Evolutionary conservation across 2,113 vertebrate genomes (phyloP), one percentile per base, ranked within the genome.

Genomic region (Siniperca knerii): DNA sequence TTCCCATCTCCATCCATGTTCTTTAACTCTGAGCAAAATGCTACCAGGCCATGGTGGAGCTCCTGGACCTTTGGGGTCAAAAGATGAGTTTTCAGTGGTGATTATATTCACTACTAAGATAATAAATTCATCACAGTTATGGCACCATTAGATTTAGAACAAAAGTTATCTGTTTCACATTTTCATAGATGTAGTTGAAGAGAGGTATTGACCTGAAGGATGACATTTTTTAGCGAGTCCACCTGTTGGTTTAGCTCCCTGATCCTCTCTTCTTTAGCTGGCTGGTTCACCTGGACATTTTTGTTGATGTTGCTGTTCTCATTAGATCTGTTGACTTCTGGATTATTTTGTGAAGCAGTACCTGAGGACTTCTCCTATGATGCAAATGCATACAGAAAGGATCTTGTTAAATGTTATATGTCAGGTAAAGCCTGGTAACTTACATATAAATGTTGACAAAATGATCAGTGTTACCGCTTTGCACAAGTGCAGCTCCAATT

Each of bases 211-310:
- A 96, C 96, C 95, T 96, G 94, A 8, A 90, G 74, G 79, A 96
- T 92, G 81, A 94, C 90, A 23, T 93, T 93, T 77, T 94, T 91
- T 8, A 96, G 87, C 0, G 91, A 95, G 44, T 93, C 94, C 83
- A 96, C 92, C 77, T 95, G 95, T 66, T 94, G 93, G 54, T 94
- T 95, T 44, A 96, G 61, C 69, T 96, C 93, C 50, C 42, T 90
- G 79, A 96, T 95, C 80, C 95, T 90, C 23, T 94, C 85, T 29
- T 94, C 93, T 86, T 93, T 94, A 42, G 81, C 87, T 42, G 74
- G 18, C 40, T 87, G 84, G 78, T 68, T 87, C 35, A 33, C 35
- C 29, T 80, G 81, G 33, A 64, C 66, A 37, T 84, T 93, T 78
- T 83, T 89, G 74, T 77, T 83, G 44, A 75, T 42, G 48, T 62